phyloP scores from a whole-genome alignment of 2,113 vertebrate species.

The Dipodomys stephensi region DNA sequence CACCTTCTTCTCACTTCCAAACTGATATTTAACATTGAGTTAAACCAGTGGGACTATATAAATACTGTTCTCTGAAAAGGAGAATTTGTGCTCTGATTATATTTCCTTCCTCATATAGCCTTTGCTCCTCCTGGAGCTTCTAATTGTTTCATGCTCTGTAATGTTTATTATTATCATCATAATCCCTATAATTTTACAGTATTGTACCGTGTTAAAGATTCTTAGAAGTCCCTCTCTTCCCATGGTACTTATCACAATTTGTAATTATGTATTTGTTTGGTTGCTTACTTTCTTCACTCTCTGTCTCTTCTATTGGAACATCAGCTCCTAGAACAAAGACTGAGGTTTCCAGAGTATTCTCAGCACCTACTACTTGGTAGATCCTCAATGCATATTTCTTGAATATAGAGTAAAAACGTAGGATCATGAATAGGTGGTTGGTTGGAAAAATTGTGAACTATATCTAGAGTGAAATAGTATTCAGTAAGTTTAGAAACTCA shows the following conservation, averaged over 20 bases:
- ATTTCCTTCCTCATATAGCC: neutral
- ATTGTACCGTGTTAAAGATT: neutral
- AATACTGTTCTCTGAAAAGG: neutral
- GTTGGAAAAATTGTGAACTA: too few relatives aligned
- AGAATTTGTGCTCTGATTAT: neutral
- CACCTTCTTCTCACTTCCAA: neutral
- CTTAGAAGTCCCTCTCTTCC: neutral
- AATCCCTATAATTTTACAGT: slow-evolving; percentile 37
- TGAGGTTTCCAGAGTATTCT: neutral
- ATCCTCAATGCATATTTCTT: too few relatives aligned
- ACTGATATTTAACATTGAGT: neutral
- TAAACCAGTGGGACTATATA: neutral
- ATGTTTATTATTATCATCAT: slow-evolving; percentile 9
- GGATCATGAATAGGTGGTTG: too few relatives aligned
- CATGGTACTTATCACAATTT: neutral
- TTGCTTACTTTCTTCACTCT: slow-evolving; percentile 23
- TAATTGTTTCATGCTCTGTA: neutral
- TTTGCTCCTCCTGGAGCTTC: neutral
- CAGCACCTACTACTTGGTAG: neutral
- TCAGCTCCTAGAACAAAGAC: slow-evolving; percentile 1
- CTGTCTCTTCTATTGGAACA: neutral
- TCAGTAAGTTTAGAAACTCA: too few relatives aligned
- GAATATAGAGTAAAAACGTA: too few relatives aligned
- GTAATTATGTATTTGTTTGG: slow-evolving; percentile 9
- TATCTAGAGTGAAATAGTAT: too few relatives aligned